Evolutionary conservation across 2,888 invertebrate species (phyloP), one percentile per base, ranked within the genome.

Genomic region (Drosophila silvestris): DNA sequence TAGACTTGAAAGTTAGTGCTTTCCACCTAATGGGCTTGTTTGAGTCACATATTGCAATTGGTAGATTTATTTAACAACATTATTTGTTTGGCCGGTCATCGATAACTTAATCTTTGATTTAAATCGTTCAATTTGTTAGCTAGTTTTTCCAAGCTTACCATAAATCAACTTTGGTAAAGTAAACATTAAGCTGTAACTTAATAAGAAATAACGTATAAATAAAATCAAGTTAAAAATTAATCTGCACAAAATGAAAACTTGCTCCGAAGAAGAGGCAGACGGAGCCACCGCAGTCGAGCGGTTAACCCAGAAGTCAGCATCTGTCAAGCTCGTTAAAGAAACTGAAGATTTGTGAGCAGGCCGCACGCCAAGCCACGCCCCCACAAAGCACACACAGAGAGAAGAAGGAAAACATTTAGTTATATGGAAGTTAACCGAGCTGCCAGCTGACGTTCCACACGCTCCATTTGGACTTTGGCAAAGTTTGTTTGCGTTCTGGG

Each of bases 371-470:
- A 60, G 65, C 41, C 66, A 71, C 66, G 78, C 63, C 69, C 50
- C 44, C 32, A 39, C 32, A 67, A 41, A 37, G 37, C 28, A 51
- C 14, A 58, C 61, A 57, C 60, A 51, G 22, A 47, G 5, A 35
- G 22, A 39, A 47, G 39, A 53, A 60, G 26, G 22, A 39, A 22
- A 19, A 33, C 50, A 56, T 76, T 57, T 58, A 52, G 63, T 57
- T 74, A 64, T 47, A 57, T 52, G 58, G 28, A 70, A 75, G 70
- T 64, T 75, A 61, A 50, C 59, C 60, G 47, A 63, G 60, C 26
- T 39, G 77, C 67, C 79, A 89, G 83, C 85, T 89, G 85, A 79
- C 88, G 81, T 59, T 54, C 82, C 81, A 83, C 83, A 88, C 85
- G 85, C 81, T 80, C 83, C 88, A 83, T 79, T 90, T 72, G 80